Base-by-base conservation (phyloP, 2,113 vertebrate genomes). In the Arenaria interpres region DNA sequence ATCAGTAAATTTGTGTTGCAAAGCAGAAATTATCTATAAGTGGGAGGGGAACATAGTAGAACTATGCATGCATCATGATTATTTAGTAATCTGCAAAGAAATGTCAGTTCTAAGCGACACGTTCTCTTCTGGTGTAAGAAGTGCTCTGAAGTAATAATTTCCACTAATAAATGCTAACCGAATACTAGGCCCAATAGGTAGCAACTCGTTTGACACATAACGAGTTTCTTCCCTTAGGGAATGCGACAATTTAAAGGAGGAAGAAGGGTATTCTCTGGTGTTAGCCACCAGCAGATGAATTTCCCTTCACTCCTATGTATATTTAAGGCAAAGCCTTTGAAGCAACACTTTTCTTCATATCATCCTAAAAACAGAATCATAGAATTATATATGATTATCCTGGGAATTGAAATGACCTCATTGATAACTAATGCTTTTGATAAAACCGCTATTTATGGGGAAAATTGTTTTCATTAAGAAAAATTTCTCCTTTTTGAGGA, bases 161-260 rank as follows among this genome's bases (percentile, higher is more conserved):
- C 32, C 28, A 73, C 45, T 35, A 41, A 60, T 41, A 89, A 85
- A 67, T 37, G 27, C 11, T 68, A 62, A 48, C 30, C 79, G 86
- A 54, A 50, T 12, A 67, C 32, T 54, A 54, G 19, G 41, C 35
- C 54, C 3, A 37, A 22, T 54, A 84, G 9, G 23, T 21, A 25
- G 30, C 67, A 43, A 62, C 46, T 67, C 1, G 0, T 60, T 56
- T 64, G 35, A 63, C 23, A 13, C n/a, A 16, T 13, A 33, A 0
- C 4, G 12, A 16, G 16, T 39, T 69, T 71, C 35, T 57, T 37
- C 18, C 27, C 28, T 64, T 57, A 37, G 17, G 43, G 35, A 54
- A 64, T 12, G 33, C 16, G 45, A n/a, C 24, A 27, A 5, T 43
- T 53, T 77, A 75, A 77, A 80, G 39, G 27, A 67, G 46, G 16